Evolutionary conservation across 1,140 invertebrate genomes (phyloP), one percentile per base, ranked within the genome.

Genomic region (Bacillus rossius): DNA sequence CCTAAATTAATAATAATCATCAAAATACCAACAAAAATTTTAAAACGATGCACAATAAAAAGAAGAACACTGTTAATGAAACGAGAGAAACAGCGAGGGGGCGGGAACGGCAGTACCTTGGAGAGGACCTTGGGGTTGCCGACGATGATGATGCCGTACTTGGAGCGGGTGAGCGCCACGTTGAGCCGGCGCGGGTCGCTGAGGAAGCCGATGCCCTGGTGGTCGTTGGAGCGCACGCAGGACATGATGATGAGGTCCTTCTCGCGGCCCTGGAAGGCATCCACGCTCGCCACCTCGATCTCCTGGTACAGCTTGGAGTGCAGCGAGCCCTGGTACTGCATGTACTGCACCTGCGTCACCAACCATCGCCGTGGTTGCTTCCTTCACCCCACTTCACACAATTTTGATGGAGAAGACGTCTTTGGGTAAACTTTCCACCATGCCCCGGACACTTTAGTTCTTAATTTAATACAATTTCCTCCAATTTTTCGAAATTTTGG

Each of bases 231-330:
- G 82, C 72, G 86, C 78, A 81, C 98, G 75, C 96, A 99, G 0
- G 98, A 93, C 82, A 99, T 98, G 22, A 99, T 98, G 48, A 99
- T 98, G 43, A 99, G 92, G 69, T 99, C 98, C 70, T 99, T 99
- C 69, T 99, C 98, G 50, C 98, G 79, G 0, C 98, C 90, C 71
- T 94, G 91, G 71, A 99, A 99, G 2, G 98, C 97, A 75, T 99
- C 98, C 8, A 99, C 98, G 76, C 96, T 99, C 0, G 97, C 97
- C 0, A 99, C 96, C 76, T 99, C 98, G 47, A 99, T 98, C 72
- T 99, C 96, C 73, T 98, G 92, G 74, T 99, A 99, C 0, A 99
- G 75, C 72, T 98, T 98, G 5, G 93, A 88, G 69, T 99, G 95
- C 8, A 99, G 76, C 2, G 94, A 91, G 4, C 97, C 98, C 74